A percentile compares a stretch with the other conserved stretches of the same genome.
Evolutionary conservation across 2,888 invertebrate genomes (phyloP).

Genomic region (Chrysina gloriosa): DNA sequence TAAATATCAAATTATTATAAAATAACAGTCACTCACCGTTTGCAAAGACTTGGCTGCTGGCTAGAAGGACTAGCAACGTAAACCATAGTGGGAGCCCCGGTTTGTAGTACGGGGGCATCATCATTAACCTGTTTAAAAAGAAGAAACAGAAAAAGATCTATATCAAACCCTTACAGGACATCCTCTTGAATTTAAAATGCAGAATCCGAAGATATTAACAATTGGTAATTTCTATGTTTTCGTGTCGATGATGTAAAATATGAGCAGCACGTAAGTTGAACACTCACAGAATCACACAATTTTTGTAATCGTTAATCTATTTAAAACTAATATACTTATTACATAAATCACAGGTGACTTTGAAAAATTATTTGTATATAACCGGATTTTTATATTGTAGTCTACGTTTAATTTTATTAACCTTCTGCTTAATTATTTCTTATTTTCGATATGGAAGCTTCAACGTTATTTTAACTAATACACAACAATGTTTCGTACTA

Average conservation of each 20-base stretch:
- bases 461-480: not conserved
- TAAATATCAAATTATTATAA: slow-evolving; percentile 47
- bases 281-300: slow-evolving; percentile 22
- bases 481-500: not conserved
- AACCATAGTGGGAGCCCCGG: slow-evolving; percentile 56
- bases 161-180: slow-evolving; percentile 58
- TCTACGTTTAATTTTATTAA: no score
- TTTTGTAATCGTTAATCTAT: not conserved
- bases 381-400: no score
- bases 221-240: slow-evolving; percentile 1
- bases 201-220: not conserved
- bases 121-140: slow-evolving; percentile 58
- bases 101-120: slow-evolving; percentile 56
- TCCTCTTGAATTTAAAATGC: slow-evolving; percentile 42
- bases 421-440: not conserved
- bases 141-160: slow-evolving; percentile 49
- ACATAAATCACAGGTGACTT: slow-evolving; percentile 43
- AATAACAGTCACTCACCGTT: slow-evolving; percentile 59
- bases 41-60: slow-evolving; percentile 62
- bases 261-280: slow-evolving; percentile 30
- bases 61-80: slow-evolving; percentile 59
- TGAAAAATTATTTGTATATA: slow-evolving; percentile 16
- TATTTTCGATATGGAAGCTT: slow-evolving; percentile 12
- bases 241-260: slow-evolving; percentile 27
- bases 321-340: slow-evolving; percentile 33